Base-by-base conservation (phyloP, 2,797 vertebrate genomes). In the Myoxocephalus aenaeus region DNA sequence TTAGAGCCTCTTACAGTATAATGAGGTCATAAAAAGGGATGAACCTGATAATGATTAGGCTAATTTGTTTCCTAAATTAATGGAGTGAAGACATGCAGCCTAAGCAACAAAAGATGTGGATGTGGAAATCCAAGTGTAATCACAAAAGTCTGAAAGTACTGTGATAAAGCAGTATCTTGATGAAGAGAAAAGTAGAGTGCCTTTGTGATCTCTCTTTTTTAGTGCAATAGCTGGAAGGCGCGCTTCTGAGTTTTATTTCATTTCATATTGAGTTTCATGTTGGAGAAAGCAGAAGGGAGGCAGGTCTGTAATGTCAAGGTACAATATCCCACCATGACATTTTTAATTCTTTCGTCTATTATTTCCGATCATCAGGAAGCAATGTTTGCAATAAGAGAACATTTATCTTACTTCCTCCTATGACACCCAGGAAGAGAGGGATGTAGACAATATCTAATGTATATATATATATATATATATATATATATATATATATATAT, bases 21-120 rank as follows among this genome's bases (percentile, higher is more conserved):
- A 87, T 83, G 78, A 83, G 76, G 70, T 81, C 77, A 83, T 88
- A 86, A 88, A 91, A 85, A 81, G 70, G 53, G 81, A 92, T 89
- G 75, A 83, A 84, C 75, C 77, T 65, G 73, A 89, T 84, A 83
- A 82, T 6, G 48, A 90, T 67, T 64, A 84, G 58, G 38, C 62
- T 86, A 82, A 87, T 90, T 86, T 86, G 75, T 86, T 86, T 84
- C 69, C 56, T 36, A 69, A 76, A 83, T 79, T 51, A 81, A 84
- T 70, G 61, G 36, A 70, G 51, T 27, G 38, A 65, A 74, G 73
- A 79, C 66, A 69, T 81, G 67, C 79, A 76, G 66, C 29, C 69
- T 81, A 57, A 85, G 83, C 84, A 83, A 70, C 71, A 75, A 87
- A 69, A 82, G 75, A 84, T 69, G 59, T 7, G 0, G 63, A 83